Conservation (phyloP, 2,797 vertebrate genomes). For the Botia kubotai region DNA sequence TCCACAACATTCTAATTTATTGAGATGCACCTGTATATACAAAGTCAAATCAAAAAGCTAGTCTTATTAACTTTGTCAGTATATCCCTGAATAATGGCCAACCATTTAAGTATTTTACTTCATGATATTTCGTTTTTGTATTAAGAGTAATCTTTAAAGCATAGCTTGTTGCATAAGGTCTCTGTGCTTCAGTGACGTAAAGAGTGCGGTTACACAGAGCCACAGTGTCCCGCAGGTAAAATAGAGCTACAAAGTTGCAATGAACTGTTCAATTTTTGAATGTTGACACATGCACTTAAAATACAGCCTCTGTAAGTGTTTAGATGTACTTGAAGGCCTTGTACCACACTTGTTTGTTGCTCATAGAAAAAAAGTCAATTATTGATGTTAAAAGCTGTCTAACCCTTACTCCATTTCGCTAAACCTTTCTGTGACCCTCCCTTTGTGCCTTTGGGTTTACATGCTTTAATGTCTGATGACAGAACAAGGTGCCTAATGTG, state of each 20-base stretch:
- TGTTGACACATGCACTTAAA: constrained; percentile 9
- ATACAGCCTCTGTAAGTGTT: background rate
- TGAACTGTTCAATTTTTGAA: background rate
- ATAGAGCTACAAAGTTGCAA: background rate
- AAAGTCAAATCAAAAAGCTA: no score
- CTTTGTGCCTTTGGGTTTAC: constrained; percentile 30
- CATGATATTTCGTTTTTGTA: background rate
- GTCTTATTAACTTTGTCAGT: background rate
- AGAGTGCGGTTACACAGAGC: background rate
- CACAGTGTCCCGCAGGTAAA: background rate
- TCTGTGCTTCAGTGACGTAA: background rate
- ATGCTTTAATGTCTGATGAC: constrained; percentile 31
- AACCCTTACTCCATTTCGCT: background rate
- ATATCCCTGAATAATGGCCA: background rate
- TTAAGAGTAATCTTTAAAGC: constrained; percentile 2
- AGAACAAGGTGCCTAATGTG: background rate
- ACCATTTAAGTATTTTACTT: background rate
- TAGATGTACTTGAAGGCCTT: background rate
- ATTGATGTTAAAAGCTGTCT: constrained; percentile 62
- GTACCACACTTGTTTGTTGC: background rate
- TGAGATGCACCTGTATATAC: no score
- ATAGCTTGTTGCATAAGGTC: background rate
- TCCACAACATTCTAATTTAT: no score
- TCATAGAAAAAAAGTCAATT: constrained; percentile 55
- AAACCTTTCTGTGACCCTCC: background rate